Conservation (phyloP, 2,888 invertebrate species). For the Chaitophorus viminalis region DNA sequence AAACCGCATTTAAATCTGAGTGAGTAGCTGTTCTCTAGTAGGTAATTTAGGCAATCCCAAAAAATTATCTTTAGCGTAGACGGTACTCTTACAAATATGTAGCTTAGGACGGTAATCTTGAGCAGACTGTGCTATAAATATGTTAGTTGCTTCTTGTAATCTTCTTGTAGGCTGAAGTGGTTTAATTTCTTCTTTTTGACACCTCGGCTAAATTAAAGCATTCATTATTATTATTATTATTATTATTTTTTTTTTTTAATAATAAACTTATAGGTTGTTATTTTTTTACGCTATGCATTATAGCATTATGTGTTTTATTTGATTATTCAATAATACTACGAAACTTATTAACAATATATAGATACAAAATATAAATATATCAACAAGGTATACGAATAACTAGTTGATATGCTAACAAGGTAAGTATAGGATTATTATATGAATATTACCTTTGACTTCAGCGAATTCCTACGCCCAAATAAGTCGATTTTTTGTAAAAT, state of each 20-base stretch:
- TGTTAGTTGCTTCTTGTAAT: slow-evolving; percentile 33
- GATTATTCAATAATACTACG: neutral
- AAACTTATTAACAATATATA: neutral
- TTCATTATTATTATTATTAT: no score
- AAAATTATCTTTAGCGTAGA: slow-evolving; percentile 46
- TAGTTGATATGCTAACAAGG: neutral
- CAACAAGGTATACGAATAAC: no score
- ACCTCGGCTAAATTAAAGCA: neutral
- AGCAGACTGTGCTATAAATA: slow-evolving; percentile 48
- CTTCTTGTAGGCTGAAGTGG: neutral
- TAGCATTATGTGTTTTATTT: no score
- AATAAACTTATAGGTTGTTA: neutral
- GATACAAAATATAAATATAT: neutral
- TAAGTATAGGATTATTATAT: neutral
- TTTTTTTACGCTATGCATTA: no score
- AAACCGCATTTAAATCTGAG: slow-evolving; percentile 46
- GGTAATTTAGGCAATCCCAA: slow-evolving; percentile 39
- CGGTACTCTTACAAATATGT: slow-evolving; percentile 44
- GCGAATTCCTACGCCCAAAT: neutral
- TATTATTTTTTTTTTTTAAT: no score
- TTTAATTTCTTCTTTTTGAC: neutral
- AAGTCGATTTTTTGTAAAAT: slow-evolving; percentile 24
- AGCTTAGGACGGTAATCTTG: slow-evolving; percentile 48
- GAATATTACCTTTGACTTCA: slow-evolving; percentile 22
- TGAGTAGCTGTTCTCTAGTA: slow-evolving; percentile 42